phyloP scores from a whole-genome alignment of 2,888 invertebrate genomes.

The Phalangium opilio region DNA sequence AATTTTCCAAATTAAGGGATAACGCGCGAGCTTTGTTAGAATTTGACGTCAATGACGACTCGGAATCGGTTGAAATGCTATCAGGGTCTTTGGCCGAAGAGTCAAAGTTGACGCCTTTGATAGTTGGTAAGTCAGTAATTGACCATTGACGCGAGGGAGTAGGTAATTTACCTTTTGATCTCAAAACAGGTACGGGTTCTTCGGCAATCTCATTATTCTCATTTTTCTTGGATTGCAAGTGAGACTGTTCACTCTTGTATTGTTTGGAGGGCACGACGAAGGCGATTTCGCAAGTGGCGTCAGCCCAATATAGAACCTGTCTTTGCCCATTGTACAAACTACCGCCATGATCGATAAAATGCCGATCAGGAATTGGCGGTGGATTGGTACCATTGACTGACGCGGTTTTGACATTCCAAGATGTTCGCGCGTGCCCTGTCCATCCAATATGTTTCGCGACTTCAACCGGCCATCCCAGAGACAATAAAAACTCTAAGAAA shows the following conservation, averaged over 20 bases:
- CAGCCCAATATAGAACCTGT: conserved; percentile 86
- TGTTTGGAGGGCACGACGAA: conserved; percentile 61
- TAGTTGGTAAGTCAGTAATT: too few relatives aligned
- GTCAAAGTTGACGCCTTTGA: too few relatives aligned
- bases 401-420: conserved; percentile 44
- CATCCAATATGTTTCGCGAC: conserved; percentile 79
- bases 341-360: conserved; percentile 42
- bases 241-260: neutral
- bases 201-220: too few relatives aligned
- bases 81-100: too few relatives aligned
- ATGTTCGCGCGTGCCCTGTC: conserved; percentile 78
- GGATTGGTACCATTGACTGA: neutral
- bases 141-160: too few relatives aligned
- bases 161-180: too few relatives aligned
- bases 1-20: conserved; percentile 26
- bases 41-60: conserved; percentile 8
- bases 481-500: conserved; percentile 44
- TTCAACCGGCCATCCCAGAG: conserved; percentile 75
- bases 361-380: neutral
- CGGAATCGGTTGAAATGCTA: conserved; percentile 9
- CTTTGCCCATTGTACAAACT: conserved; percentile 64
- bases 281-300: conserved; percentile 82
- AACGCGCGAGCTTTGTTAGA: conserved; percentile 24
- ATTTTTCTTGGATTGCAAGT: neutral
- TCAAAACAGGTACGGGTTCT: too few relatives aligned